phyloP scores from a whole-genome alignment of 2,113 vertebrate genomes.

The Phrynosoma platyrhinos region DNA sequence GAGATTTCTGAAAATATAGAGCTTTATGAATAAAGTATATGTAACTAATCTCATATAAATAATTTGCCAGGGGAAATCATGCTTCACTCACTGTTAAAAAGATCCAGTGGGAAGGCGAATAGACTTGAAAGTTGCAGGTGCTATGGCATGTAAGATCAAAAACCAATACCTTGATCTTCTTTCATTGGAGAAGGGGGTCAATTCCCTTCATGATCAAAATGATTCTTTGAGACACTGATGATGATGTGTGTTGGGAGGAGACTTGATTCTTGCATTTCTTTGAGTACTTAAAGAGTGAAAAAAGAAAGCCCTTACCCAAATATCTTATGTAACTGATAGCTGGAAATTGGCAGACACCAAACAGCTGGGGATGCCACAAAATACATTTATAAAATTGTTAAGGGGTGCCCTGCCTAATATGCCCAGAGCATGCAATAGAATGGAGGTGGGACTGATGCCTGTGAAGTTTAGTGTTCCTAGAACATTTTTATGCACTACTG shows the following conservation, averaged over 20 bases:
- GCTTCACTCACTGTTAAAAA: background rate
- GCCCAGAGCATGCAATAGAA: background rate
- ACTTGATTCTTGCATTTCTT: background rate
- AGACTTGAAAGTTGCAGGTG: background rate
- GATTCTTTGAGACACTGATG: background rate
- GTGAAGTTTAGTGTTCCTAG: background rate
- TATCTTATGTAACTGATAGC: background rate
- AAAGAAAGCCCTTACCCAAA: background rate
- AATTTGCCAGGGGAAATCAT: background rate
- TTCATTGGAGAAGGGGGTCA: background rate
- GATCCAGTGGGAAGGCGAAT: background rate
- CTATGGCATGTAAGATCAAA: background rate
- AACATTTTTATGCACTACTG: conserved; percentile 1
- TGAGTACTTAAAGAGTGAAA: background rate
- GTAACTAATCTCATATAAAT: background rate
- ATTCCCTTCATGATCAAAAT: background rate
- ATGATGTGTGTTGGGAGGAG: background rate
- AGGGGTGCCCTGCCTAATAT: background rate
- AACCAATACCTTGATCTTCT: background rate
- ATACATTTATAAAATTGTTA: background rate
- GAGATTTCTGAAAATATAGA: background rate
- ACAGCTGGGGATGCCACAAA: conserved; percentile 4
- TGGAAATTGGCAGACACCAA: background rate
- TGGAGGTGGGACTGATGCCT: conserved; percentile 6
- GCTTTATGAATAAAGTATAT: background rate